Base-by-base conservation (phyloP, 2,888 invertebrate genomes). In the Pardosa pseudoannulata region DNA sequence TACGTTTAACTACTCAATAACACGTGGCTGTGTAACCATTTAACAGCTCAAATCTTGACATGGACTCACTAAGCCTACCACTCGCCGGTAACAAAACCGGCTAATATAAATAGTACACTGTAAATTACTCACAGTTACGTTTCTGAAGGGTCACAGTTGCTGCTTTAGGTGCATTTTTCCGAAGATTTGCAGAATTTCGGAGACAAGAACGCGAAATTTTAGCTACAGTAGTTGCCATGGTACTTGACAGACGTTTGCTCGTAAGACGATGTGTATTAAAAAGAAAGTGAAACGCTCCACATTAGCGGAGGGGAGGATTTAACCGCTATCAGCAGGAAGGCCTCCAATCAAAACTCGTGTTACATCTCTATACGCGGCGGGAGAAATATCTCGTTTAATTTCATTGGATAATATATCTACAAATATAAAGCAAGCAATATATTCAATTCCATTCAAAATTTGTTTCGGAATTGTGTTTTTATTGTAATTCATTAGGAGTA, bases 21-120 rank as follows among this genome's bases (percentile, higher is more conserved):
- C 82, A 82, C 70, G 82, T 82, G 82, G 82, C 82, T 41, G 19
- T 62, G 36, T 19, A n/a, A n/a, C n/a, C n/a, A n/a, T n/a, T n/a
- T n/a, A n/a, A n/a, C n/a, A n/a, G n/a, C n/a, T 19, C 13, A 39
- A 29, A 23, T n/a, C 16, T 27, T 82, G 82, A 82, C 76, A 76
- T 41, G n/a, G n/a, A 82, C 28, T 3, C 36, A 50, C 29, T 82
- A 82, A 64, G 82, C 82, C 76, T 82, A 82, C n/a, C n/a, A n/a
- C 31, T 71, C 16, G 41, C 75, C 75, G 82, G 75, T 32, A 28
- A 16, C 1, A 27, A 64, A 23, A 29, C 81, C 74, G 75, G 67
- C 29, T 19, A 32, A 56, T 11, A 39, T n/a, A 70, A 65, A 46
- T 62, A 39, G 39, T 27, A 29, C 7, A 19, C n/a, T 9, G 41